Evolutionary conservation across 2,113 vertebrate genomes (phyloP), one percentile per base, ranked within the genome.

Genomic region (Cisticola juncidis): DNA sequence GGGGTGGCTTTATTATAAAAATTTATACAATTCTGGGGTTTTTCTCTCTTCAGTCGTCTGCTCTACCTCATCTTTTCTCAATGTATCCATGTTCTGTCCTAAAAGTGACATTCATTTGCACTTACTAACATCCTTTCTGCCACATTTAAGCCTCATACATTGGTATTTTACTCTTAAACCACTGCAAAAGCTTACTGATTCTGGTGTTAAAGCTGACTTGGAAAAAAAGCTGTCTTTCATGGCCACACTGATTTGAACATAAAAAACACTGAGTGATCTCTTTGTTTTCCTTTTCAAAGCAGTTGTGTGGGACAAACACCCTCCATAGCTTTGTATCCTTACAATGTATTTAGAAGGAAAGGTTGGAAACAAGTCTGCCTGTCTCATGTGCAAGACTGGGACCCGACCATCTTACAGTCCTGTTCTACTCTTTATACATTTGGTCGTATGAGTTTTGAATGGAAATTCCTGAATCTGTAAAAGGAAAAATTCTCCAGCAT

Each of bases 71-170:
- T 90, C 91, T 97, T 94, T 83, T 88, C 88, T 97, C 79, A 93
- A 19, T 89, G 94, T 97, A 91, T 96, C 83, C 95, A 97, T 97
- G 92, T 96, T 94, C 92, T 97, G 90, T 97, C 94, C 81, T 95
- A 57, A 71, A 97, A 97, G 81, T 66, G 77, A 95, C 95, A 91
- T 96, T 95, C 96, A 97, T 95, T 95, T 95, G 86, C 91, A 95
- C 95, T 95, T 96, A 97, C 95, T 97, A 97, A 97, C 96, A 97
- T 97, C 77, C 28, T 90, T 84, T 90, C 81, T 96, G 81, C 88
- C 24, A 83, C 90, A 80, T 90, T 89, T 81, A 95, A 91, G 61
- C 86, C 53, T 70, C 69, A 60, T 74, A 25, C 88, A 81, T 78
- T 81, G 60, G 54, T 90, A 88, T 51, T 73, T 92, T 93, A 74